Evolutionary conservation across 2,888 invertebrate species (phyloP).

Genomic region (Campoplex nolae): DNA sequence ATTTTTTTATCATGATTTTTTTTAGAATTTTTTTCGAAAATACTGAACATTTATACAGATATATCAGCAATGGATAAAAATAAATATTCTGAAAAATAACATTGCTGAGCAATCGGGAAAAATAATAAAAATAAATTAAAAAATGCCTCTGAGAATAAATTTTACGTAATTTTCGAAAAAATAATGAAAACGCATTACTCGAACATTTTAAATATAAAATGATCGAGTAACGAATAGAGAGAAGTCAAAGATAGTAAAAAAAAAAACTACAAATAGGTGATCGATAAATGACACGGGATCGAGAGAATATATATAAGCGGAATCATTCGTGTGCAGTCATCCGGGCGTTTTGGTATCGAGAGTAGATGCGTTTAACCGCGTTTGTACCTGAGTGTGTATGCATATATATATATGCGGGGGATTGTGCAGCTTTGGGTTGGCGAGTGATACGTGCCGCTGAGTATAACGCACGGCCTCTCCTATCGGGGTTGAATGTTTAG

Average conservation of each 20-base stretch:
- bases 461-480: conserved; percentile 54
- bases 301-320: conserved; percentile 44
- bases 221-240: not conserved
- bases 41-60: not conserved
- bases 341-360: conserved; percentile 39
- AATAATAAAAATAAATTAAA: not conserved
- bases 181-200: not conserved
- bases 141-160: not conserved
- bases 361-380: conserved; percentile 38
- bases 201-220: not conserved
- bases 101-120: not conserved
- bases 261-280: conserved; percentile 45
- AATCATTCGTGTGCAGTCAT: conserved; percentile 42
- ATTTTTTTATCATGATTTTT: no score
- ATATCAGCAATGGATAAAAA: not conserved
- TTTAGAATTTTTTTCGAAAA: no score
- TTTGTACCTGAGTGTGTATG: conserved; percentile 19
- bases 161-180: not conserved
- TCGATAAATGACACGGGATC: conserved; percentile 47
- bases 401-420: conserved; percentile 26
- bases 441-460: conserved; percentile 65
- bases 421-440: conserved; percentile 23
- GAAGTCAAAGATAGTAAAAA: not conserved
- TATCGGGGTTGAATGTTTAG: conserved; percentile 74
- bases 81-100: not conserved